Base-by-base conservation (phyloP, 2,888 invertebrate species). In the Brenthis hecate region DNA sequence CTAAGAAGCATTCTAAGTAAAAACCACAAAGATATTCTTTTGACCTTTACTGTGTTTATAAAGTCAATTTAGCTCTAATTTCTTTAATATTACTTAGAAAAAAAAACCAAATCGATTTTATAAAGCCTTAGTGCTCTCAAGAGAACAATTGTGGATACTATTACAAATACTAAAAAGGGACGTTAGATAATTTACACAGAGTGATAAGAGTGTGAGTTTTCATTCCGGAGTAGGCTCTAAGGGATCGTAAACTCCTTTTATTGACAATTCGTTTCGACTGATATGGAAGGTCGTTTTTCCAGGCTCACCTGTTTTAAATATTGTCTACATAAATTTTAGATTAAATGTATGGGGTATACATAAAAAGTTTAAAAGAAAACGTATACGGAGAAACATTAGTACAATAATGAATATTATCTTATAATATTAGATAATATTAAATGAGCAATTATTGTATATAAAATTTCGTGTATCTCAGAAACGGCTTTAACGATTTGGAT, bases 251-350 rank as follows among this genome's bases (percentile, higher is more conserved):
- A 77, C 74, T 74, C 67, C 64, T 79, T 43, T 78, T 78, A 83
- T 82, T 80, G 81, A 80, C 81, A 80, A 81, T 82, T 79, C 78
- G 74, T 78, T 78, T 78, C 72, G 72, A 78, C 75, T 79, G 81
- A 78, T 75, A 78, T 76, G 79, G 75, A 77, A 79, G 65, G 53
- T 60, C 56, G 70, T 74, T 77, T 78, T 77, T 80, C 76, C 72
- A 72, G 72, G 74, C 73, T 77, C 77, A 77, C 77, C 75, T 78
- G 75, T 71, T 70, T 72, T 68, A 43, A 43, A 66, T 70, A 70
- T 68, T 68, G 36, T 66, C 69, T 36, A 32, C 36, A 36, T 53
- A 43, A 14, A 53, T 54, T 54, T 54, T 43, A 16, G 57, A n/a
- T 23, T n/a, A n/a, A n/a, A 51, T 53, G 16, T 53, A 16, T 53